Evolutionary conservation across 2,888 invertebrate genomes (phyloP).

Genomic region (Mechanitis messenoides): DNA sequence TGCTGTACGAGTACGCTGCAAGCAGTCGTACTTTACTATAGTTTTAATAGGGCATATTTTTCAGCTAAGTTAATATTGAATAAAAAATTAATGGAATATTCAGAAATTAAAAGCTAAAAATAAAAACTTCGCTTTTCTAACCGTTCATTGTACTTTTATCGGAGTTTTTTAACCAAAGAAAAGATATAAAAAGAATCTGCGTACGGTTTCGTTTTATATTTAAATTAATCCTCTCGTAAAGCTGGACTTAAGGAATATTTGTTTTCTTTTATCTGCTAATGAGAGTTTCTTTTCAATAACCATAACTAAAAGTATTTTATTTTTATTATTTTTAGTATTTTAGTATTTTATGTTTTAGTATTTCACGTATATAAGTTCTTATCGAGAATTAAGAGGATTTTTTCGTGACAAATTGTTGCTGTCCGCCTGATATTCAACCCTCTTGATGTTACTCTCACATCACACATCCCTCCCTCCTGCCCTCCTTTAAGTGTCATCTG

Average conservation of each 20-base stretch:
- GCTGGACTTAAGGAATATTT: constrained; percentile 6
- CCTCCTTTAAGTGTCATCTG: constrained; percentile 6
- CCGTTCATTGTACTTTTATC: constrained; percentile 2
- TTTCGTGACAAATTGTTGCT: neutral
- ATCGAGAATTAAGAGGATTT: neutral
- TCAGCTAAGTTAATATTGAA: neutral
- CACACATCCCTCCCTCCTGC: neutral
- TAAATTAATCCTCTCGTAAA: constrained; percentile 7
- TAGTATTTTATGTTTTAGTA: neutral
- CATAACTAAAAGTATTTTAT: neutral
- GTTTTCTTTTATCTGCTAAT: constrained; percentile 8
- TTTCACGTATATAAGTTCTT: neutral
- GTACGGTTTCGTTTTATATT: constrained; percentile 6
- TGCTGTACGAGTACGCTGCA: neutral
- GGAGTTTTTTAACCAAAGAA: constrained; percentile 4
- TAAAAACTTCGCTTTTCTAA: neutral
- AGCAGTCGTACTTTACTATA: neutral
- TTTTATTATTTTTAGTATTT: no score
- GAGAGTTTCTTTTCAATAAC: constrained; percentile 5
- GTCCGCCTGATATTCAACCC: neutral
- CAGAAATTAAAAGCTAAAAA: neutral
- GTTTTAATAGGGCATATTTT: neutral
- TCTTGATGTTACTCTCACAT: neutral
- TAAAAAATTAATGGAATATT: neutral
- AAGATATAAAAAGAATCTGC: constrained; percentile 4